Evolutionary conservation across 2,888 invertebrate genomes (phyloP).

Genomic region (Osmoderma eremita): DNA sequence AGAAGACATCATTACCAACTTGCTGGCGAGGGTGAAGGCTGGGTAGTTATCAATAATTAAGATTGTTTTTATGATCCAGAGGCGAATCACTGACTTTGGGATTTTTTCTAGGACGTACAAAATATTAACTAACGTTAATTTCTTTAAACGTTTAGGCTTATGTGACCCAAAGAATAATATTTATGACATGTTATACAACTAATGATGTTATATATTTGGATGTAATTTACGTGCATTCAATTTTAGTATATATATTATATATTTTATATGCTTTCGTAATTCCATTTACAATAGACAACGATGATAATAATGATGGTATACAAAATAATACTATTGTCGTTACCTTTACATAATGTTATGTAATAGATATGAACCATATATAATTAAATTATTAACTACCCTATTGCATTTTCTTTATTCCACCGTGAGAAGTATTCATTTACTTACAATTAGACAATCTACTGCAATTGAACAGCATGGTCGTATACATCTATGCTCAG

Average conservation of each 20-base stretch:
- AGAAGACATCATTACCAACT: constrained; percentile 92
- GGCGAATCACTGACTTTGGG: constrained; percentile 2
- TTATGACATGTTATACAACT: constrained; percentile 40
- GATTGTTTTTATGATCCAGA: background rate
- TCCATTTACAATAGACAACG: constrained; percentile 38
- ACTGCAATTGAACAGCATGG: too few relatives aligned
- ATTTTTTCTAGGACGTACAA: constrained; percentile 38
- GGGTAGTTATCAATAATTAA: constrained; percentile 42
- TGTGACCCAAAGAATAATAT: constrained; percentile 43
- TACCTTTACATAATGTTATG: constrained; percentile 34
- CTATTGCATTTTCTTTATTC: background rate
- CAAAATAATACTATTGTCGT: constrained; percentile 20
- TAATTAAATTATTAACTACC: constrained; percentile 38
- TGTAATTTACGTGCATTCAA: constrained; percentile 42
- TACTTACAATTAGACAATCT: too few relatives aligned
- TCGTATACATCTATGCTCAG: too few relatives aligned
- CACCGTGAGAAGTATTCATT: too few relatives aligned
- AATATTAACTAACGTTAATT: constrained; percentile 36
- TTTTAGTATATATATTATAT: constrained; percentile 39
- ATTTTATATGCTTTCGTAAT: constrained; percentile 44
- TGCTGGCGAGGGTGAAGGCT: constrained; percentile 72
- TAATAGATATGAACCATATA: constrained; percentile 17
- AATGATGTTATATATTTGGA: constrained; percentile 39
- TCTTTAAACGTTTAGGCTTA: constrained; percentile 33
- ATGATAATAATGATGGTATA: constrained; percentile 31